These are phyloP conservation scores for Bagarius yarrelli DNA, from an alignment of 2,113 vertebrate species.

Conservation along the genomic window DNA sequence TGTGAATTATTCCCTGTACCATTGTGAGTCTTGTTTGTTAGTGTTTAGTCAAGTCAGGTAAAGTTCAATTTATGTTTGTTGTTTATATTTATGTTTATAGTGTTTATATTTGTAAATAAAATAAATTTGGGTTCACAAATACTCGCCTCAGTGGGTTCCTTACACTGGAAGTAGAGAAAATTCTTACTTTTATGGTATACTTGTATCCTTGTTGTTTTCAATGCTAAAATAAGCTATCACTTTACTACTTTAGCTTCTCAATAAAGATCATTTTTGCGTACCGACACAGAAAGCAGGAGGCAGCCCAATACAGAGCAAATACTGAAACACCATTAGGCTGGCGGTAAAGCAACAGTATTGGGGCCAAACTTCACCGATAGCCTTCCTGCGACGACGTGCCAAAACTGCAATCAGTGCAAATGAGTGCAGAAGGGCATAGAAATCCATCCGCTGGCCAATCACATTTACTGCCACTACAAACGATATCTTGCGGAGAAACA, in stretches of 20 bases:
- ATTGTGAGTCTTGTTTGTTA: too few species aligned
- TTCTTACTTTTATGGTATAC: too few species aligned
- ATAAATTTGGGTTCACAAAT: too few species aligned
- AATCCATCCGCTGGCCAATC: slow-evolving; percentile 73
- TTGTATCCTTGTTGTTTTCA: too few species aligned
- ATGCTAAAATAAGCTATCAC: too few species aligned
- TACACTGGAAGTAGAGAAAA: too few species aligned
- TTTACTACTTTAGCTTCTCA: not conserved
- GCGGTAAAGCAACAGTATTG: slow-evolving; percentile 76
- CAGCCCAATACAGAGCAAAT: slow-evolving; percentile 73
- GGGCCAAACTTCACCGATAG: slow-evolving; percentile 78
- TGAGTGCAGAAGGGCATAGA: slow-evolving; percentile 69
- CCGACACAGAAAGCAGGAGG: slow-evolving; percentile 73
- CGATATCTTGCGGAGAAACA: slow-evolving; percentile 62
- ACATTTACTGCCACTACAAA: slow-evolving; percentile 71
- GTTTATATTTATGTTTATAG: too few species aligned
- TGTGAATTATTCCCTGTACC: too few species aligned
- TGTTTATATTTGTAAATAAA: too few species aligned
- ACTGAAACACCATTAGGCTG: slow-evolving; percentile 71
- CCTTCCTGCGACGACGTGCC: slow-evolving; percentile 69
- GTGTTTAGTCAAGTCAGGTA: too few species aligned
- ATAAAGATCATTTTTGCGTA: slow-evolving; percentile 46
- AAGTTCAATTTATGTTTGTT: too few species aligned
- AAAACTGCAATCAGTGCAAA: slow-evolving; percentile 69
- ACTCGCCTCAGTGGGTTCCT: too few species aligned